Evolutionary conservation across 2,797 vertebrate species (phyloP).

Genomic region (Acrossocheilus wenchowensis): DNA sequence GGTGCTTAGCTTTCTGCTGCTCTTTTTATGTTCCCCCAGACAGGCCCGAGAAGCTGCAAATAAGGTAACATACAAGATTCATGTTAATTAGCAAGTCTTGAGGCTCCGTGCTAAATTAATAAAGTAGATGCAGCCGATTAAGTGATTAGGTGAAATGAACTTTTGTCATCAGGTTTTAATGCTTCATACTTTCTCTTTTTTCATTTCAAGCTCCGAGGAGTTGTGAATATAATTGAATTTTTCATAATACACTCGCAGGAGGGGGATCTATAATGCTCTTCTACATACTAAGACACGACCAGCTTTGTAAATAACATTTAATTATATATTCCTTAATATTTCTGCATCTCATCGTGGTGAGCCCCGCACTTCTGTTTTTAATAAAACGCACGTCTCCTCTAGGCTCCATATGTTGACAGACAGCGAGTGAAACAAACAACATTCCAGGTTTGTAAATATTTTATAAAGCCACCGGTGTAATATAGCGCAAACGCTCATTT

Average conservation of each 20-base stretch:
- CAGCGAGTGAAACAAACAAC: constrained; percentile 41
- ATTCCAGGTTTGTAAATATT: constrained; percentile 45
- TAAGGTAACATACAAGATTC: constrained; percentile 8
- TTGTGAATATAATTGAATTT: constrained; percentile 19
- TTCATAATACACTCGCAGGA: constrained; percentile 26
- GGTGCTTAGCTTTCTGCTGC: neutral
- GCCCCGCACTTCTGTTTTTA: constrained; percentile 20
- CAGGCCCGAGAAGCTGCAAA: constrained; percentile 4
- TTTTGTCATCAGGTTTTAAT: constrained; percentile 35
- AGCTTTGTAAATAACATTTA: constrained; percentile 36
- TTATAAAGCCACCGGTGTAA: constrained; percentile 36
- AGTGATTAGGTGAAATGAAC: constrained; percentile 31
- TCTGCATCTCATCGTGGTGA: neutral
- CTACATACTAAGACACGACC: constrained; percentile 8
- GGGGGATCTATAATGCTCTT: constrained; percentile 17
- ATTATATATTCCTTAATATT: constrained; percentile 38
- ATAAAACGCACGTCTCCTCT: constrained; percentile 26
- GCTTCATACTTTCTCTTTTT: constrained; percentile 30
- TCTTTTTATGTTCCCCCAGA: constrained; percentile 11
- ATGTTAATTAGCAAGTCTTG: constrained; percentile 35
- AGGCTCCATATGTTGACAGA: constrained; percentile 19
- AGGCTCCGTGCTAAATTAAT: constrained; percentile 25
- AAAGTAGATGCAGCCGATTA: constrained; percentile 33
- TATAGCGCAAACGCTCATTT: constrained; percentile 39
- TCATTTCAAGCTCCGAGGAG: constrained; percentile 33